Evolutionary conservation across 2,888 invertebrate species (phyloP), one percentile per base, ranked within the genome.

Genomic region (Norana najaformis): DNA sequence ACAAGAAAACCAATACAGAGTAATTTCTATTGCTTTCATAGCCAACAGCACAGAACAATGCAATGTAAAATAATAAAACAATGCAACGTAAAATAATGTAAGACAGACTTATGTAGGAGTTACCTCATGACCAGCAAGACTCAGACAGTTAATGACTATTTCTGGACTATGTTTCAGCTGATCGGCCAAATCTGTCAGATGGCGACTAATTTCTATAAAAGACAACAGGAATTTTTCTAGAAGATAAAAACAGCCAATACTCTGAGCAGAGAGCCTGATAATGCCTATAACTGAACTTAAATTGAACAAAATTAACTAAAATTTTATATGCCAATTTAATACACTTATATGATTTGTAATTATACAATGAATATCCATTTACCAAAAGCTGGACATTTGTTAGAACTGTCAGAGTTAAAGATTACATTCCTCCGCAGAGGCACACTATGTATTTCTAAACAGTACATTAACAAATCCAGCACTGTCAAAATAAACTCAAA

Each of bases 91-190:
- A 69, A n/a, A 16, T 83, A n/a, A n/a, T n/a, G n/a, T n/a, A n/a
- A 36, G 41, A 36, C 34, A 30, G 35, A 89, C 89, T 35, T 30
- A 35, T 34, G 89, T 38, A 36, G 4, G 34, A 82, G 53, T 37
- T 35, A 96, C 96, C 96, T 97, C 96, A 95, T 98, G 97, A 95
- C 98, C 96, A 89, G 97, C 97, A 91, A 97, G 95, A 89, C 97
- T 97, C 90, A 98, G 94, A 90, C 97, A 96, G 90, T 96, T 96
- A 89, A 98, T 95, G 34, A 96, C 96, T 90, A 95, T 95, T 91
- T 96, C 96, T 0, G 98, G 97, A 91, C 96, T 96, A 90, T 96
- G 96, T 92, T 96, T 95, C 85, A 98, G 94, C 92, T 97, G 97
- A 88, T 95, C 95, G 91, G 95, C 94, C 92, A 97, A 96, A n/a